These are phyloP conservation scores for Telenomus remus DNA, from an alignment of 1,140 invertebrate species.

Conservation along the genomic window DNA sequence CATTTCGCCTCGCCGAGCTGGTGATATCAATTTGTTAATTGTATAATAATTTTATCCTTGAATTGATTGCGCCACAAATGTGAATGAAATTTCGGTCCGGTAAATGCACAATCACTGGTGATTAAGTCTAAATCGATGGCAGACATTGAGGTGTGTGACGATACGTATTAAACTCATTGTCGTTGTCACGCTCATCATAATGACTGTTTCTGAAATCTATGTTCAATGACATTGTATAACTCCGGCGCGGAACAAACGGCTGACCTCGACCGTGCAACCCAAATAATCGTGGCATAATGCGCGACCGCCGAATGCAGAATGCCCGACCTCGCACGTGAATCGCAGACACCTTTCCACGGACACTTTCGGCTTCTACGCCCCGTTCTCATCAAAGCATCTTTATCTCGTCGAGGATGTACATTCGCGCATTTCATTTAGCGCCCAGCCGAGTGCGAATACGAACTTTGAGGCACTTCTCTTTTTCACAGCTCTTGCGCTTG, in stretches of 20 bases:
- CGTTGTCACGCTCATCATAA: slow-evolving; percentile 24
- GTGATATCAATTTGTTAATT: no score
- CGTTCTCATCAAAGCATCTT: background rate
- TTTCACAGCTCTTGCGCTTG: slow-evolving; percentile 3
- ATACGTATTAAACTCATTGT: slow-evolving; percentile 39
- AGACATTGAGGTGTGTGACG: slow-evolving; percentile 20
- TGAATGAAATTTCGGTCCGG: no score
- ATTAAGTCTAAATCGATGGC: slow-evolving; percentile 26
- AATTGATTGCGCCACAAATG: no score
- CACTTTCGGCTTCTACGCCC: slow-evolving; percentile 9
- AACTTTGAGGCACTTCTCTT: background rate
- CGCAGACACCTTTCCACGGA: background rate
- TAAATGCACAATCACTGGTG: slow-evolving; percentile 16
- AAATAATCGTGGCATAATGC: slow-evolving; percentile 46
- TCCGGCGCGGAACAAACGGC: slow-evolving; percentile 22
- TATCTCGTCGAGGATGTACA: background rate
- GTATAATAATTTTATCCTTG: no score
- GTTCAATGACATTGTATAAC: slow-evolving; percentile 32
- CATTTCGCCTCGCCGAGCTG: no score
- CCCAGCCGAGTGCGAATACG: slow-evolving; percentile 2
- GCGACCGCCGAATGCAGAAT: slow-evolving; percentile 10
- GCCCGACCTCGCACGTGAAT: slow-evolving; percentile 38
- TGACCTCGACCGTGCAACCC: slow-evolving; percentile 41
- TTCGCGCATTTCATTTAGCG: slow-evolving; percentile 5
- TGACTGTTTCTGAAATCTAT: slow-evolving; percentile 33